phyloP scores from a whole-genome alignment of 2,888 invertebrate genomes.

The Lasioglossum lativentre region DNA sequence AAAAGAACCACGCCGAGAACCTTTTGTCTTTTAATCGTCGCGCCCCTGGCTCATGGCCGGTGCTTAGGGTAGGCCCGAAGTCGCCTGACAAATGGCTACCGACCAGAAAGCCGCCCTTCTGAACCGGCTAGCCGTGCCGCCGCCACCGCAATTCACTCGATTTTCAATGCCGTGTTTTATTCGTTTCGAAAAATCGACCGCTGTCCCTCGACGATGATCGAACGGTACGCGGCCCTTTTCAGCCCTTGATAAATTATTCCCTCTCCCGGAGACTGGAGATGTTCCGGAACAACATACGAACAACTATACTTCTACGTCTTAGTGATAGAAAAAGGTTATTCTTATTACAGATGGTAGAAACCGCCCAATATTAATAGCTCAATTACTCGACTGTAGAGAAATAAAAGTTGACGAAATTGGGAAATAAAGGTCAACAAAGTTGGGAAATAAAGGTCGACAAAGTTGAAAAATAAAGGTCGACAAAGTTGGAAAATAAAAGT shows the following conservation, averaged over 20 bases:
- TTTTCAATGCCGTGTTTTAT: constrained; percentile 51
- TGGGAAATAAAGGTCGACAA: too few species aligned
- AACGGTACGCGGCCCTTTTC: constrained; percentile 12
- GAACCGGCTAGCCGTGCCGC: neutral
- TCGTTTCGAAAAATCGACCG: constrained; percentile 51
- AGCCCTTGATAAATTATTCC: constrained; percentile 30
- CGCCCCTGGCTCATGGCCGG: constrained; percentile 53
- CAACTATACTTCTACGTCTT: neutral
- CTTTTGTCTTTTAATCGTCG: constrained; percentile 78
- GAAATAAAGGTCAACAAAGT: too few species aligned
- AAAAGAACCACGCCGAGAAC: constrained; percentile 69
- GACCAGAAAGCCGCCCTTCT: constrained; percentile 17
- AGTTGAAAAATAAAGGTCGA: too few species aligned
- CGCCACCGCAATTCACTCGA: constrained; percentile 33
- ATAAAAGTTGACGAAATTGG: too few species aligned
- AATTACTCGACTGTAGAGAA: too few species aligned
- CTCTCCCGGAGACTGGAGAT: neutral
- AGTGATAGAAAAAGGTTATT: neutral
- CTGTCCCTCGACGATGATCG: constrained; percentile 23
- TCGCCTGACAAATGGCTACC: constrained; percentile 63
- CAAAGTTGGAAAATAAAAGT: too few species aligned
- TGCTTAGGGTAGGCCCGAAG: constrained; percentile 47
- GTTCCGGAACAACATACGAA: neutral
- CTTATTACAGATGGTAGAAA: neutral
- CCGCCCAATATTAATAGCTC: too few species aligned